These are phyloP conservation scores for Ceratothoa steindachneri DNA, from an alignment of 2,888 invertebrate genomes.

Conservation along the genomic window DNA sequence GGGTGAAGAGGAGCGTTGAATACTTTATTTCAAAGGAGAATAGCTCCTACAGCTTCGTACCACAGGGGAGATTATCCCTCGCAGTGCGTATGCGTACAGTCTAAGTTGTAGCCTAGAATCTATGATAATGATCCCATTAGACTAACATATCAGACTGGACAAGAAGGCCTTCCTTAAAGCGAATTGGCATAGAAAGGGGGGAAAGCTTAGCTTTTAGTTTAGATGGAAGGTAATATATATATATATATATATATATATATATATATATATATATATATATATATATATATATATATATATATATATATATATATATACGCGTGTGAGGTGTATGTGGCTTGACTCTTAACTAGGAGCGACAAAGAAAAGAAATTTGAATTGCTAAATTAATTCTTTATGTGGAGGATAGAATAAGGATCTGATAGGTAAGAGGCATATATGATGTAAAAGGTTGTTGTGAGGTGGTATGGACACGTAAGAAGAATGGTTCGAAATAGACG, in stretches of 20 bases:
- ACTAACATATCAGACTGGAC: slow-evolving; percentile 15
- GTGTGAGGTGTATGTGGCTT: no score
- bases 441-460: no score
- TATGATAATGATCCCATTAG: slow-evolving; percentile 15
- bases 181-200: background rate
- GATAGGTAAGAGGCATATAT: no score
- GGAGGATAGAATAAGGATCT: no score
- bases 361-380: background rate
- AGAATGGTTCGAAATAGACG: no score
- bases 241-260: slow-evolving; percentile 14
- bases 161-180: background rate
- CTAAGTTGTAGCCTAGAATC: background rate
- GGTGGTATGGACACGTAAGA: no score
- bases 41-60: background rate
- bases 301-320: slow-evolving; percentile 10
- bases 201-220: background rate
- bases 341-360: no score
- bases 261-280: slow-evolving; percentile 11
- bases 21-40: background rate
- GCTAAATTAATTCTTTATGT: no score
- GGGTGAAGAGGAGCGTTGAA: background rate
- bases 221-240: background rate
- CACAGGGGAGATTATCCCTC: slow-evolving; percentile 1
- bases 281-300: slow-evolving; percentile 13
- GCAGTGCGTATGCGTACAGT: background rate